phyloP scores from a whole-genome alignment of 2,113 vertebrate species.

The Clarias gariepinus region DNA sequence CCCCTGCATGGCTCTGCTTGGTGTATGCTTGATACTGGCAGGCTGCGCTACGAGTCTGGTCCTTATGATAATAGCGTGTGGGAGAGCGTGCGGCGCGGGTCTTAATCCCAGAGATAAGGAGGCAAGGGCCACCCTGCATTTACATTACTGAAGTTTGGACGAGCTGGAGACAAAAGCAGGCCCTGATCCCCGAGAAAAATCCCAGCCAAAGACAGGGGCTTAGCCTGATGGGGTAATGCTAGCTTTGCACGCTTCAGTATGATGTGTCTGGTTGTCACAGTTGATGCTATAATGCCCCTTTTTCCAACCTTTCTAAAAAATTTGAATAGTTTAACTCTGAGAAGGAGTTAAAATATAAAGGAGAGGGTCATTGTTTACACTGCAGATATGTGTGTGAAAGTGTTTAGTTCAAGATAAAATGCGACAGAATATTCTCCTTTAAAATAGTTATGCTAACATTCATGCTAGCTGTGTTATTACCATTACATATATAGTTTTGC shows the following conservation, averaged over 20 bases:
- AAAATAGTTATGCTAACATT: neutral
- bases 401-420: neutral
- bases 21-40: slow-evolving; percentile 60
- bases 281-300: slow-evolving; percentile 26
- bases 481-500: no score
- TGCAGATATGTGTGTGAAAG: neutral
- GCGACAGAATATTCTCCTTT: neutral
- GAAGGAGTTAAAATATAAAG: slow-evolving; percentile 8
- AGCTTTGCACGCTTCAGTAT: slow-evolving; percentile 33
- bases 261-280: neutral
- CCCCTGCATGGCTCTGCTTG: slow-evolving; percentile 56
- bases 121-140: slow-evolving; percentile 58
- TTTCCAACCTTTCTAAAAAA: slow-evolving; percentile 16
- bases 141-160: slow-evolving; percentile 61
- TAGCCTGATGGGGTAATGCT: slow-evolving; percentile 29
- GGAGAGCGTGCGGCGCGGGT: slow-evolving; percentile 51
- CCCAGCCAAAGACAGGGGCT: slow-evolving; percentile 48
- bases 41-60: slow-evolving; percentile 65
- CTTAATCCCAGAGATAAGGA: slow-evolving; percentile 67
- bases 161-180: slow-evolving; percentile 62
- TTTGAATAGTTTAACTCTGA: slow-evolving; percentile 40
- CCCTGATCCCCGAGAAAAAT: slow-evolving; percentile 54
- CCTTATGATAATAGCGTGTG: slow-evolving; percentile 68
- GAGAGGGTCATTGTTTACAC: neutral
- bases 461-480: neutral